Evolutionary conservation across 1,140 invertebrate species (phyloP), one percentile per base, ranked within the genome.

Genomic region (Drosophila pachea): DNA sequence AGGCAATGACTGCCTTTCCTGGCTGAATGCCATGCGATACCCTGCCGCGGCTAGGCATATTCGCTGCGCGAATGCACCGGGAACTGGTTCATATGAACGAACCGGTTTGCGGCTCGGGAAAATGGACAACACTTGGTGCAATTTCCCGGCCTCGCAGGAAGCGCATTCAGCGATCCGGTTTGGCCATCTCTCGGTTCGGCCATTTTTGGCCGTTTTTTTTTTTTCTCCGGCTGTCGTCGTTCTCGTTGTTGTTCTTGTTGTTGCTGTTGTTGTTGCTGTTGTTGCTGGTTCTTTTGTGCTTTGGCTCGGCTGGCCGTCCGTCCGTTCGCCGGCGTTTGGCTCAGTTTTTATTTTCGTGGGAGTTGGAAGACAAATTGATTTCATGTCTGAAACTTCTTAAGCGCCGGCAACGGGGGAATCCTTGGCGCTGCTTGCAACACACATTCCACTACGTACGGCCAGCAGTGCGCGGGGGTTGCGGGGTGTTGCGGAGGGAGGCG

Each of bases 311-410:
- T 60, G 48, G 11, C 48, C 55, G 49, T 42, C 63, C 42, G 50
- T 29, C 52, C 31, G 58, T 65, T 56, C 33, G 53, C 72, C 11
- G 49, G 53, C 60, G 58, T 54, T 68, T 68, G 74, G 56, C 71
- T 82, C 71, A 42, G 66, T 78, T 86, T 82, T 82, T 75, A 59
- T 82, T 82, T 83, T 84, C 81, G 81, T 84, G 81, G 76, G 76
- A 86, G 81, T 86, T 73, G 76, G 74, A 86, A 86, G 82, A 86
- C 82, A 86, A 86, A 86, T 86, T 86, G 82, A 86, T 86, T 86
- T 86, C 82, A 86, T 86, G 82, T 86, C 82, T 86, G 77, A 86
- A 86, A 86, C 81, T 84, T 86, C 76, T 86, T 81, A 86, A 86
- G 81, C 81, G 81, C 73, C 70, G 69, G 79, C 65, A 86, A 59